Base-by-base conservation (phyloP, 2,888 invertebrate genomes). In the Agrochola circellaris region DNA sequence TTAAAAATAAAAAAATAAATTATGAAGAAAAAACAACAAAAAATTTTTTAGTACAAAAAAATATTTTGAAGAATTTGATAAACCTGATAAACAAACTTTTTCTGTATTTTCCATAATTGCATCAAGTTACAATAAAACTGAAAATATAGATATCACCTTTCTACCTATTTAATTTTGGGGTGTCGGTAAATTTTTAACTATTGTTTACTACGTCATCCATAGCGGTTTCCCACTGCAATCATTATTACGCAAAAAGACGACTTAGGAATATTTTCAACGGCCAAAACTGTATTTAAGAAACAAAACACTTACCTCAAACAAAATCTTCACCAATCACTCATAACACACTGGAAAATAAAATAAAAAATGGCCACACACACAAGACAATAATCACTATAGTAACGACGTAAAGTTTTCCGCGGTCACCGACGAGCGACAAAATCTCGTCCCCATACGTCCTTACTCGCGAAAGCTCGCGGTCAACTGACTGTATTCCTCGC, bases 381-480 rank as follows among this genome's bases (percentile, higher is more conserved):
- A 74, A 76, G 68, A 73, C 23, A 80, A 17, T 77, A 70, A 75
- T 76, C 81, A 85, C 81, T 77, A 79, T 82, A 80, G 81, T 79
- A 56, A 79, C 68, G 75, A 87, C 94, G 93, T 92, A 96, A 96
- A 96, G 92, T 96, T 96, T 96, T 95, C 81, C 95, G 95, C 85
- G 85, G 79, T 84, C 69, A 54, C 67, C 73, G 80, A 73, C 61
- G 72, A 83, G 75, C 71, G 64, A 83, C 66, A 81, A 81, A 77
- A 87, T 75, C 83, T 66, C 79, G 89, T 91, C 90, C 81, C 77
- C 65, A 86, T 74, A 91, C 93, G 92, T 87, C 91, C 81, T 62
- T 88, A 90, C 94, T 90, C 96, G 96, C 95, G 95, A 94, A 93
- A 92, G 92, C 93, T 95, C 96, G 96, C 96, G 96, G 96, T 93